Conservation (phyloP, 1,140 invertebrate genomes). For the Lasioglossum albipes region DNA sequence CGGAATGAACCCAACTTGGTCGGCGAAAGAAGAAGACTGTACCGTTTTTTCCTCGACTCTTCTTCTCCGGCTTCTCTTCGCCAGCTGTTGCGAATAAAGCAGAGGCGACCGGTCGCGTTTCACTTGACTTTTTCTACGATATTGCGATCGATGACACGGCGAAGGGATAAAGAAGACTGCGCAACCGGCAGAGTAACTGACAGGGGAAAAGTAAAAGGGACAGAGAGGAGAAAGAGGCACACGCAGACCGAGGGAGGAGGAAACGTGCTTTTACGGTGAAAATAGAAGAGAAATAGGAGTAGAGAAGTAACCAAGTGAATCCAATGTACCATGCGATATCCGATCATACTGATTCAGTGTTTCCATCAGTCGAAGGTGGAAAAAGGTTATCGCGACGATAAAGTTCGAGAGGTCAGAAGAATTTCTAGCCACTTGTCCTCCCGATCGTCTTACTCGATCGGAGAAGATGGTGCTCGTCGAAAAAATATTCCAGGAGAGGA, state of each 20-base stretch:
- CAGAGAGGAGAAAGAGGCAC: not conserved
- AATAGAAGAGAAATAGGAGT: conserved; percentile 37
- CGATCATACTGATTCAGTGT: conserved; percentile 52
- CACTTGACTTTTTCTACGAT: conserved; percentile 21
- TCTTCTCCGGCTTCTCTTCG: conserved; percentile 8
- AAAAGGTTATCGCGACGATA: conserved; percentile 40
- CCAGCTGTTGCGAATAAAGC: conserved; percentile 39
- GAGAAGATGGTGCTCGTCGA: conserved; percentile 1
- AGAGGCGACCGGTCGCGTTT: not conserved
- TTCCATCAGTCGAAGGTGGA: conserved; percentile 23
- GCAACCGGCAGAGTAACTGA: too few relatives aligned
- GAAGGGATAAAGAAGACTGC: not conserved
- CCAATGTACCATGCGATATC: conserved; percentile 35
- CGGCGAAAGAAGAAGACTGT: conserved; percentile 15
- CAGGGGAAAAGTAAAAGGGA: not conserved
- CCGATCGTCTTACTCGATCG: not conserved
- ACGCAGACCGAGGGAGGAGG: not conserved
- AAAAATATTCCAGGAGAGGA: conserved; percentile 10
- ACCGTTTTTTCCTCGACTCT: not conserved
- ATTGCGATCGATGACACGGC: conserved; percentile 37
- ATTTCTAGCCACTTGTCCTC: conserved; percentile 15
- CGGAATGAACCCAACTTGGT: conserved; percentile 32
- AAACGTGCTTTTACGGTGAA: conserved; percentile 4
- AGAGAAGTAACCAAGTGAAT: conserved; percentile 39
- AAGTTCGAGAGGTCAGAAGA: conserved; percentile 22